These are phyloP conservation scores for Engraulis encrasicolus DNA, from an alignment of 2,113 vertebrate species.

Conservation along the genomic window DNA sequence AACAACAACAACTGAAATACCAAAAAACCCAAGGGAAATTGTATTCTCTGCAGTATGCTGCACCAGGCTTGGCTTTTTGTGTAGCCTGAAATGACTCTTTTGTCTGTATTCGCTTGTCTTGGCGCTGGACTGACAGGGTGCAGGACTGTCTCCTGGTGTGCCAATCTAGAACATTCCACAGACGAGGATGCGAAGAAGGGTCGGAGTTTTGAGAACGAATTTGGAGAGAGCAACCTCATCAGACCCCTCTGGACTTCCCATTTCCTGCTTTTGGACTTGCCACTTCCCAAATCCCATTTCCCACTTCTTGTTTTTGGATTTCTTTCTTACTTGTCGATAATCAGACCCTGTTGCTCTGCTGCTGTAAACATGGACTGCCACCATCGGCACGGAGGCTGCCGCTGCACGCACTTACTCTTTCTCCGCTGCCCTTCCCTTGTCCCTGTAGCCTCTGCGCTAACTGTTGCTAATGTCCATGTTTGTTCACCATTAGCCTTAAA, in stretches of 20 bases:
- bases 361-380: neutral
- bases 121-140: neutral
- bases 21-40: slow-evolving; percentile 44
- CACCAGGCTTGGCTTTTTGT: slow-evolving; percentile 1
- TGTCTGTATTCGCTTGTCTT: neutral
- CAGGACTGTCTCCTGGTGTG: neutral
- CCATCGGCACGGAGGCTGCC: neutral
- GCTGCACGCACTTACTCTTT: neutral
- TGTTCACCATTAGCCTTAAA: neutral
- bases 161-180: slow-evolving; percentile 4
- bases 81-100: neutral
- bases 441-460: neutral
- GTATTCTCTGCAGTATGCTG: slow-evolving; percentile 40
- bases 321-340: neutral
- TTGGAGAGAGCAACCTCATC: neutral
- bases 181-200: neutral
- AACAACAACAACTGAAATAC: slow-evolving; percentile 66
- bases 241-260: neutral
- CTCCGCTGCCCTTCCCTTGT: neutral
- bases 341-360: neutral
- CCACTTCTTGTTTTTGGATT: no score
- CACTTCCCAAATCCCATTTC: neutral
- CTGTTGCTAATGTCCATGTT: neutral
- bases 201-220: neutral
- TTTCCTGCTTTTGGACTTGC: neutral